phyloP scores from a whole-genome alignment of 1,140 invertebrate species.

The Lasioglossum baleicum region DNA sequence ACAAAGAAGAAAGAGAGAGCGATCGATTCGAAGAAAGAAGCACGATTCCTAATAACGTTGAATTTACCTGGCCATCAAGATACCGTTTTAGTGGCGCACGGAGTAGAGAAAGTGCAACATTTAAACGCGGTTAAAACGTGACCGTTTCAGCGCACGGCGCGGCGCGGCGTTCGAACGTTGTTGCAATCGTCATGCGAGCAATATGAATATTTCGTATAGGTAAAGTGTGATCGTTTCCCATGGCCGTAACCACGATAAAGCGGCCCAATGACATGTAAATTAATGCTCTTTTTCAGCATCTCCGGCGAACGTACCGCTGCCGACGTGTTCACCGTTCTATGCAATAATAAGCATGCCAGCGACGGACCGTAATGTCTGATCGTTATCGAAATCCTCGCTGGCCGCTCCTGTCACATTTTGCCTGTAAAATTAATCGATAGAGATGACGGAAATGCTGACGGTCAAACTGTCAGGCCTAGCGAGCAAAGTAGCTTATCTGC shows the following conservation, averaged over 20 bases:
- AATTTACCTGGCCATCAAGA: slow-evolving; percentile 7
- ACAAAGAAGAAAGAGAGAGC: neutral
- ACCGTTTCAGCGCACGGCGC: neutral
- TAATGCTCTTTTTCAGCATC: neutral
- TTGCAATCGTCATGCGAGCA: too few species aligned
- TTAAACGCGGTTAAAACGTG: neutral
- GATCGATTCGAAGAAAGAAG: neutral
- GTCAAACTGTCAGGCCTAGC: slow-evolving; percentile 4
- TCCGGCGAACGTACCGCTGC: neutral
- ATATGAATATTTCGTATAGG: neutral
- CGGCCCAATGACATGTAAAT: neutral
- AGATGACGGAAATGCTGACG: neutral
- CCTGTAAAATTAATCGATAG: slow-evolving; percentile 12
- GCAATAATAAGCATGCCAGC: neutral
- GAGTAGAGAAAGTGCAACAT: neutral
- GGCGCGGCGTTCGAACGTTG: neutral
- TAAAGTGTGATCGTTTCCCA: neutral
- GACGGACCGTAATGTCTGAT: neutral
- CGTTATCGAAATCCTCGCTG: slow-evolving; percentile 16
- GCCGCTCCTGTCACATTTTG: neutral
- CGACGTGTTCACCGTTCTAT: neutral
- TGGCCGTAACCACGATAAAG: neutral
- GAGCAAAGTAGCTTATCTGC: slow-evolving; percentile 35
- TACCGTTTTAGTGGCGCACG: neutral
- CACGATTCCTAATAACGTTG: neutral